phyloP scores from a whole-genome alignment of 2,113 vertebrate genomes.

The Narcine bancroftii region DNA sequence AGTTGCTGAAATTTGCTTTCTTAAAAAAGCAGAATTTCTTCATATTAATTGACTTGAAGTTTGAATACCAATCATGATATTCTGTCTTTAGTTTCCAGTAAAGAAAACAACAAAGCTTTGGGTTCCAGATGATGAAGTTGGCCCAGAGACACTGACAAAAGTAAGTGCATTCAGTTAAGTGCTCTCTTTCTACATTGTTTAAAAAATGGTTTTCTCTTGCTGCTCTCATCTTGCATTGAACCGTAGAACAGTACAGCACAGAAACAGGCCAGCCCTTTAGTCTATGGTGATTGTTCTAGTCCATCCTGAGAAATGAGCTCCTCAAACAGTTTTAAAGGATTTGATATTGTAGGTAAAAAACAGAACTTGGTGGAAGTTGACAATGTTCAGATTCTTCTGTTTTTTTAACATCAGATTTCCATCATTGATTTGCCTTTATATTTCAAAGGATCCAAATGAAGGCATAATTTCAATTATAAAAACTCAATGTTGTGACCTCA shows the following conservation, averaged over 20 bases:
- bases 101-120: constrained; percentile 98
- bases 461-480: background rate
- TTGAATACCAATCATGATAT: background rate
- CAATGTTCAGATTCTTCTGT: background rate
- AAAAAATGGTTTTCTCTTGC: background rate
- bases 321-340: background rate
- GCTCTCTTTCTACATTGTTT: background rate
- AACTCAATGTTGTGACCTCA: background rate
- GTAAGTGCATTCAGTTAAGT: constrained; percentile 52
- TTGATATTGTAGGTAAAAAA: too few species aligned
- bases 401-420: background rate
- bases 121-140: constrained; percentile 96
- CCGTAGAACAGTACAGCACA: too few species aligned
- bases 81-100: constrained; percentile 72
- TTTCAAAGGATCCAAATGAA: background rate
- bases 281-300: too few species aligned
- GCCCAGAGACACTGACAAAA: constrained; percentile 90
- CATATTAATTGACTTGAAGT: background rate
- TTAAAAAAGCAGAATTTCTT: too few species aligned
- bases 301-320: background rate
- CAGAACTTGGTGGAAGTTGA: background rate
- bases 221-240: background rate
- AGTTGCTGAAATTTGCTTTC: background rate
- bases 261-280: too few species aligned
- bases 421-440: background rate